phyloP scores from a whole-genome alignment of 1,140 invertebrate genomes.

The Schlechtendalia chinensis region DNA sequence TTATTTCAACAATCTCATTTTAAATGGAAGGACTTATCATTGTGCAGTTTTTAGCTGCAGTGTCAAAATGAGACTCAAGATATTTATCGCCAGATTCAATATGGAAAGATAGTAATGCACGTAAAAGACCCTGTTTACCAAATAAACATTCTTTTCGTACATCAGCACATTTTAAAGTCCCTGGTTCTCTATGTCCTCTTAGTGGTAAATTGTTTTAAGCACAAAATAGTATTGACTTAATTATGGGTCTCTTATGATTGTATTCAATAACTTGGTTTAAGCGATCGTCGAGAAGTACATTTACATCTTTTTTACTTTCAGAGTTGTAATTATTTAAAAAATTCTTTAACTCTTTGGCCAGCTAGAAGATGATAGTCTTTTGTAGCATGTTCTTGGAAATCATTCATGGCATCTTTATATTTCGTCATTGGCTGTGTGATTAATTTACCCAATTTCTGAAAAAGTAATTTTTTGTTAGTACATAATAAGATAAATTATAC shows the following conservation, averaged over 20 bases:
- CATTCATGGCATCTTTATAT: neutral
- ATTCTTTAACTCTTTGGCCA: neutral
- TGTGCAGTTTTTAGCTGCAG: constrained; percentile 46
- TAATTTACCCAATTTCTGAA: constrained; percentile 8
- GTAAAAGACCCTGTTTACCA: neutral
- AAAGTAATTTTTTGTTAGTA: neutral
- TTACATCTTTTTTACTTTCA: neutral
- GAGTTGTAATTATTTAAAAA: neutral
- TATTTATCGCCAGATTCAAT: neutral
- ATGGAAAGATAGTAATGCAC: constrained; percentile 3
- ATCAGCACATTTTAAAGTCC: neutral
- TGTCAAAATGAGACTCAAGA: neutral
- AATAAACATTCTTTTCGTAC: constrained; percentile 1
- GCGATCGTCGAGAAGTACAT: neutral
- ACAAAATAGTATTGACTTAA: neutral
- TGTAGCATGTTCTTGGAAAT: neutral
- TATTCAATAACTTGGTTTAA: neutral
- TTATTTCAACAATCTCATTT: constrained; percentile 51
- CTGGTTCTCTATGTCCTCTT: constrained; percentile 11
- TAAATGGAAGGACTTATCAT: constrained; percentile 52
- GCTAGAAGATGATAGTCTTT: constrained; percentile 3
- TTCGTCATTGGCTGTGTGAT: neutral
- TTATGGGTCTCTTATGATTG: constrained; percentile 9
- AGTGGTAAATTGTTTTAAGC: constrained; percentile 9
- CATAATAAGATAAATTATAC: too few relatives aligned